Conservation (phyloP, 2,113 vertebrate genomes). For the Scatophagus argus region DNA sequence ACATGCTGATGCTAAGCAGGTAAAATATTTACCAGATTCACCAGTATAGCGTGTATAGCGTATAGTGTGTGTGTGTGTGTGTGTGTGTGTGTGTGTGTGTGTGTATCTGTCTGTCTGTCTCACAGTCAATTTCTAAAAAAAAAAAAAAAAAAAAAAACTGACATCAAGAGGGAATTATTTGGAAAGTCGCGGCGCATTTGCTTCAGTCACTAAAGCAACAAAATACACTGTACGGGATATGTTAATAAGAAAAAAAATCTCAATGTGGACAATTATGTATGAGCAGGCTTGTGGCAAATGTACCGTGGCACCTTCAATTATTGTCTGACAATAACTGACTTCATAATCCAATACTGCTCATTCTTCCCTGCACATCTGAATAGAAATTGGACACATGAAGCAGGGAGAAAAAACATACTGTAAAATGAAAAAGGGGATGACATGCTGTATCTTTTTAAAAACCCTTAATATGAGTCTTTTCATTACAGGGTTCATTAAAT, state of each 20-base stretch:
- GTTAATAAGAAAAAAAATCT: conserved; percentile 10
- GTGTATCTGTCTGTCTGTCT: neutral
- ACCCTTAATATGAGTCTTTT: conserved; percentile 1
- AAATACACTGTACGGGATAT: no score
- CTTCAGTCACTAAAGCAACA: neutral
- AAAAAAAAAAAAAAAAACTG: conserved; percentile 1
- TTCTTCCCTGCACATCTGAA: conserved; percentile 19
- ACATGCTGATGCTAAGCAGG: no score
- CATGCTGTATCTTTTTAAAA: neutral
- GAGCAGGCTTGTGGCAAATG: neutral
- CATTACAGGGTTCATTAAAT: neutral
- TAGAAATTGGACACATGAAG: conserved; percentile 30
- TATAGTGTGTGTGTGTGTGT: neutral
- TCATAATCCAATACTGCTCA: conserved; percentile 6
- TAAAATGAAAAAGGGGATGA: neutral
- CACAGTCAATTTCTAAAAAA: no score
- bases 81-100: neutral
- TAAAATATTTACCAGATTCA: no score
- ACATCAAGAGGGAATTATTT: neutral
- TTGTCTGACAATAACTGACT: conserved; percentile 25
- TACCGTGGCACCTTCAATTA: conserved; percentile 27
- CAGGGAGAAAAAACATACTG: neutral
- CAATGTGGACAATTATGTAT: neutral
- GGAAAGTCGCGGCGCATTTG: neutral
- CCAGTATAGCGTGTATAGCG: neutral